Evolutionary conservation across 2,797 vertebrate species (phyloP).

Genomic region (Coendou prehensilis): DNA sequence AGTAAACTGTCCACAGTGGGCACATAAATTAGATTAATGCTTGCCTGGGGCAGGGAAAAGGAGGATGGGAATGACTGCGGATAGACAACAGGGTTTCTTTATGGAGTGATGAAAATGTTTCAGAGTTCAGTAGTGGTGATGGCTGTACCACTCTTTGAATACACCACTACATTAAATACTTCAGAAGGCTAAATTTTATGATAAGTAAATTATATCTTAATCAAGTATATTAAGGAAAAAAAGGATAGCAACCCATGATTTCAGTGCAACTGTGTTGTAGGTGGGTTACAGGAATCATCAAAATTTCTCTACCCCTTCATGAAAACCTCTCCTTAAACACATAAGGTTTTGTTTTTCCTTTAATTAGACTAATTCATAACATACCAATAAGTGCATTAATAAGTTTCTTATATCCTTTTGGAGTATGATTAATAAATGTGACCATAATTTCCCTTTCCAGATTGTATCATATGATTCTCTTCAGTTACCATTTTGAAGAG

Average conservation of each 20-base stretch:
- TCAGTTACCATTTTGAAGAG: not conserved
- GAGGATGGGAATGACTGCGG: not conserved
- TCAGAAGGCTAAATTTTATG: slow-evolving; percentile 10
- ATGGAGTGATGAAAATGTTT: not conserved
- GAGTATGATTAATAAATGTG: not conserved
- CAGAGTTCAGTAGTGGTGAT: not conserved
- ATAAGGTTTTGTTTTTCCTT: not conserved
- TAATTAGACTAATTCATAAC: not conserved
- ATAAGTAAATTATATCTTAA: not conserved
- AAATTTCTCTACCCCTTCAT: not conserved
- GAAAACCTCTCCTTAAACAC: not conserved
- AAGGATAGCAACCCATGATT: not conserved
- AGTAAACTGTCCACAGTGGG: not conserved
- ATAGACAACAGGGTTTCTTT: not conserved
- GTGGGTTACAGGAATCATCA: not conserved
- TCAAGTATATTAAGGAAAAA: not conserved
- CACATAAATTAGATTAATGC: not conserved
- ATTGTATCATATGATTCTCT: not conserved
- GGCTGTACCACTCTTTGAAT: not conserved
- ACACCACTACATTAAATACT: not conserved
- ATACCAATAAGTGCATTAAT: not conserved
- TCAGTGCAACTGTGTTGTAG: not conserved
- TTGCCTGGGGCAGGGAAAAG: not conserved
- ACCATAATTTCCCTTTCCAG: slow-evolving; percentile 9
- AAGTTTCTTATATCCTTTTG: not conserved